These are phyloP conservation scores for Characodon lateralis DNA, from an alignment of 2,797 vertebrate genomes.

Conservation along the genomic window DNA sequence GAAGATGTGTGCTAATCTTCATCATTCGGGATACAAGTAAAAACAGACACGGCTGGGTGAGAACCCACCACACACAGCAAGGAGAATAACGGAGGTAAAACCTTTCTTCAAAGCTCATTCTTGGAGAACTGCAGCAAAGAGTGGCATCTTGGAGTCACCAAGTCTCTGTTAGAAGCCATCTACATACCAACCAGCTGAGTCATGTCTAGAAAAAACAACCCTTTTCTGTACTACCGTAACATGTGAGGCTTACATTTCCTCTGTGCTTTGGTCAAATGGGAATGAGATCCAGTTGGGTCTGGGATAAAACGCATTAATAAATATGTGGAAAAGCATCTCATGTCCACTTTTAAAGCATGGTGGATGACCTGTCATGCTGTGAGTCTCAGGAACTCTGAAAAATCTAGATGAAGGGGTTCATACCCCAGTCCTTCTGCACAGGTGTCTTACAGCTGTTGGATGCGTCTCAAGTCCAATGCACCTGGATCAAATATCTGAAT, in stretches of 20 bases:
- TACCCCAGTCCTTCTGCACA: not conserved
- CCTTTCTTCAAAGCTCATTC: too few relatives aligned
- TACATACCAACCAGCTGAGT: not conserved
- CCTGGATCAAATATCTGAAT: not conserved
- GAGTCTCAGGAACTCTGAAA: too few relatives aligned
- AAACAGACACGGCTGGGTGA: too few relatives aligned
- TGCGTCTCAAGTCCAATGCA: not conserved
- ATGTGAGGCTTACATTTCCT: not conserved
- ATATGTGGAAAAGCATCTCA: not conserved
- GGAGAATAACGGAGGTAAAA: too few relatives aligned
- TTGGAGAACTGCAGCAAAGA: too few relatives aligned
- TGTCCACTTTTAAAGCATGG: not conserved
- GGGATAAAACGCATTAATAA: not conserved
- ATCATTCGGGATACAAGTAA: too few relatives aligned
- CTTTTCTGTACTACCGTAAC: not conserved
- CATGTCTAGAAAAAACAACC: not conserved
- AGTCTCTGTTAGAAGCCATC: not conserved
- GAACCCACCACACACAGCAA: too few relatives aligned
- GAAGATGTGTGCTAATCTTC: too few relatives aligned
- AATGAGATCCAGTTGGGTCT: not conserved
- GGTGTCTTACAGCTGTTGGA: too few relatives aligned
- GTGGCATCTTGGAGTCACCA: not conserved
- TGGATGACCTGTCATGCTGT: too few relatives aligned
- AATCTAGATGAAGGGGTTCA: not conserved
- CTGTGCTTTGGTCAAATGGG: not conserved